Conservation (phyloP, 1,140 invertebrate species). For the Magallana gigas region DNA sequence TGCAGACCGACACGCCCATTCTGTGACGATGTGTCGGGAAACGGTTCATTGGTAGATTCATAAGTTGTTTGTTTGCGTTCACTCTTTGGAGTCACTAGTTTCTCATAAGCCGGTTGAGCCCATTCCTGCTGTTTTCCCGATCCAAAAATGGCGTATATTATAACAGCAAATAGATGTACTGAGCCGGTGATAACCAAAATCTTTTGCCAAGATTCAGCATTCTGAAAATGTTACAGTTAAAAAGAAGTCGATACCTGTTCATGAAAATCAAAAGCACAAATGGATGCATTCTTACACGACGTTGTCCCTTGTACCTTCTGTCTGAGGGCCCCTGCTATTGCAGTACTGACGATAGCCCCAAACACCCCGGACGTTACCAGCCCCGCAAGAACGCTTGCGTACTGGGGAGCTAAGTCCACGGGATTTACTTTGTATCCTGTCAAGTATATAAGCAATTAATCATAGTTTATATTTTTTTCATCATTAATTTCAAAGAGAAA, state of each 20-base stretch:
- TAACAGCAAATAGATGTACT: constrained; percentile 8
- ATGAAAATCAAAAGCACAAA: too few species aligned
- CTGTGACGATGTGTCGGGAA: too few species aligned
- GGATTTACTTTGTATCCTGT: constrained; percentile 70
- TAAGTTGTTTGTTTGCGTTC: neutral
- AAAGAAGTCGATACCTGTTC: too few species aligned
- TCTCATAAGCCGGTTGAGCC: constrained; percentile 11
- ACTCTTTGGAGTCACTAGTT: neutral
- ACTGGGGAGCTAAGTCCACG: constrained; percentile 67
- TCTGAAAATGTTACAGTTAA: neutral
- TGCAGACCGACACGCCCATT: too few species aligned
- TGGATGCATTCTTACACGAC: too few species aligned
- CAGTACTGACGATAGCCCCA: constrained; percentile 60
- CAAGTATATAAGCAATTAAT: neutral
- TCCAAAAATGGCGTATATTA: constrained; percentile 45
- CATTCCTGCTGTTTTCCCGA: constrained; percentile 40
- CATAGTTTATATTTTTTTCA: too few species aligned
- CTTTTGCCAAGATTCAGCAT: constrained; percentile 36
- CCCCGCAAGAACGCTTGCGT: constrained; percentile 65
- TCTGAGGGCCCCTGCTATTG: constrained; percentile 53
- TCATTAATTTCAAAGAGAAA: too few species aligned
- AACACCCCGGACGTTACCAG: constrained; percentile 62
- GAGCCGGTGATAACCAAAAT: constrained; percentile 42
- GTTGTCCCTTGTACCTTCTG: neutral
- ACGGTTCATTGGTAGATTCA: neutral